Base-by-base conservation (phyloP, 2,888 invertebrate species). In the Globia sparganii region DNA sequence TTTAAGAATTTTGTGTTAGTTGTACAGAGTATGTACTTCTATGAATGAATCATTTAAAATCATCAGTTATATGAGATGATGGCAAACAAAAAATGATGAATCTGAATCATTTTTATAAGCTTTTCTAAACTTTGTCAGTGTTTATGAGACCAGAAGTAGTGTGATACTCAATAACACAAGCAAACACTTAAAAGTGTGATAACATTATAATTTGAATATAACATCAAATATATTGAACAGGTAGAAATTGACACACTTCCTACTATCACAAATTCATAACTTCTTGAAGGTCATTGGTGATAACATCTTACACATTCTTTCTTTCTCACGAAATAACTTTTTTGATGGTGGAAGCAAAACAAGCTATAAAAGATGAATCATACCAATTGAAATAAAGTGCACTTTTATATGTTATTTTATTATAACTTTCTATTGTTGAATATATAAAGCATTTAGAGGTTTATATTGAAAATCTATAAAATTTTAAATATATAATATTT, bases 241-340 rank as follows among this genome's bases (percentile, higher is more conserved):
- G 53, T 75, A 34, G 31, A 31, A 70, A 62, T 66, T 80, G 61
- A 62, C 49, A 58, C 6, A 66, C 37, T 75, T 74, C 70, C 58
- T 59, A 67, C 8, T 56, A 84, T 75, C 34, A 75, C 31, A 58
- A 49, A 72, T 80, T 75, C 49, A 72, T 75, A 11, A 25, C 4
- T 69, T 70, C n/a, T 58, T 46, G 70, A 83, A 80, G 72, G 84
- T 70, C 28, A 56, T 46, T 59, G 31, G 66, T 72, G 75, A 77
- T 77, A 80, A 72, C 61, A 75, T 72, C 72, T 79, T 61, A 34
- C 28, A 62, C 56, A 71, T 49, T 49, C 18, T 28, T 66, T 67
- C 21, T 28, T 25, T 37, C 31, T 40, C 28, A 75, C 37, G 43
- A 61, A 71, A 56, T 11, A 28, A 28, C 6, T 40, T 37, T 34